A percentile compares a stretch with the other conserved stretches of the same genome.
Conservation (phyloP, 1,140 invertebrate species). For the Archivesica marissinica region DNA sequence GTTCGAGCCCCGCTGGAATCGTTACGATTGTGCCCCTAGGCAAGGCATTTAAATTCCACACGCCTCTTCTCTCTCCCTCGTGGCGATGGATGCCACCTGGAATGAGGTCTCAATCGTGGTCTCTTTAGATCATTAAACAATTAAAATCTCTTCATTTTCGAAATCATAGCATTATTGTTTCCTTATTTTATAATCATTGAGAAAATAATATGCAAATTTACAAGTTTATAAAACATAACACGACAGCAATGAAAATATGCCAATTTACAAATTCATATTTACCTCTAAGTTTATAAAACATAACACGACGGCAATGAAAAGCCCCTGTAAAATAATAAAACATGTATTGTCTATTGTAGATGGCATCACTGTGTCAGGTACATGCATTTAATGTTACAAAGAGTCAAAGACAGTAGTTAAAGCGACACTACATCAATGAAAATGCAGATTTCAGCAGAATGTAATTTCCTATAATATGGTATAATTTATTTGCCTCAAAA, state of each 20-base stretch:
- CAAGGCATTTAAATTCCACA: too few relatives aligned
- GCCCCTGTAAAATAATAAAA: conserved; percentile 88
- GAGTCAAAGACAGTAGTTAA: background rate
- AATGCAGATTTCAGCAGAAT: background rate
- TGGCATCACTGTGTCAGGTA: background rate
- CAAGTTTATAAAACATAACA: background rate
- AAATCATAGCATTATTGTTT: background rate
- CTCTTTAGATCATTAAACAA: background rate
- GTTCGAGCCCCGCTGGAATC: too few relatives aligned
- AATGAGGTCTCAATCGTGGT: background rate
- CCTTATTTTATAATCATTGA: background rate
- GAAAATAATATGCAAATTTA: background rate
- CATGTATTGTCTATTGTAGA: background rate
- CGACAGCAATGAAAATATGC: too few relatives aligned
- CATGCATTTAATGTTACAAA: background rate
- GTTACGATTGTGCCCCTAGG: too few relatives aligned
- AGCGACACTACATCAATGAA: background rate
- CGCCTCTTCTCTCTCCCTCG: too few relatives aligned
- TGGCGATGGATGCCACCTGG: too few relatives aligned
- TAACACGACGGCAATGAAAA: conserved; percentile 95
- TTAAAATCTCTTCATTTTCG: background rate
- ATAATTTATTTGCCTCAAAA: too few relatives aligned
- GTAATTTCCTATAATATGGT: too few relatives aligned
- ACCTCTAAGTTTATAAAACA: conserved; percentile 98
- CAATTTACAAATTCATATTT: background rate